Evolutionary conservation across 2,888 invertebrate genomes (phyloP).

Genomic region (Escarpia spicata): DNA sequence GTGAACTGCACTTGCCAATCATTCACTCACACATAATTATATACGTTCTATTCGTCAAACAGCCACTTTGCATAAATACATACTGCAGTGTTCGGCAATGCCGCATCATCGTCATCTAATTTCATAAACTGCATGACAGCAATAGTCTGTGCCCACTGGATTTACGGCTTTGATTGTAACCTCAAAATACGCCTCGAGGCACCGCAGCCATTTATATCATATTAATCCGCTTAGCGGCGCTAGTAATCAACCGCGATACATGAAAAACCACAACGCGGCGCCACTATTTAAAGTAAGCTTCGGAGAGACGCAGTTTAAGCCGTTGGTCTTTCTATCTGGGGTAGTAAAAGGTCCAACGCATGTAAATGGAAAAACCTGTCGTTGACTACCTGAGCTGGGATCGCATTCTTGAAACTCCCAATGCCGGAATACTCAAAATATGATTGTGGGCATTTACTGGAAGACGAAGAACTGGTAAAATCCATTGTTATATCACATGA

Average conservation of each 20-base stretch:
- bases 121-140: slow-evolving; percentile 1
- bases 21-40: neutral
- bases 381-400: too few species aligned
- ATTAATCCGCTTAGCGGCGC: neutral
- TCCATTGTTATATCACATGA: too few species aligned
- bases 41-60: neutral
- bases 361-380: too few species aligned
- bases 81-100: neutral
- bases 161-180: neutral
- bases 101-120: neutral
- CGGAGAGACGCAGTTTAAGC: too few species aligned
- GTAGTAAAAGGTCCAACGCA: too few species aligned
- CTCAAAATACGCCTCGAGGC: neutral
- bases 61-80: neutral
- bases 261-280: neutral
- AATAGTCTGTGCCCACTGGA: neutral
- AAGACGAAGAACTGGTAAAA: too few species aligned
- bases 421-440: too few species aligned
- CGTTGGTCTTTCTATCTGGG: too few species aligned
- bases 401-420: too few species aligned
- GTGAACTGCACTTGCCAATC: neutral
- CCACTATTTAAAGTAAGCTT: neutral
- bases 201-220: neutral
- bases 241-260: neutral
- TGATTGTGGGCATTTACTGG: too few species aligned